phyloP scores from a whole-genome alignment of 2,113 vertebrate species.

The Laterallus jamaicensis region DNA sequence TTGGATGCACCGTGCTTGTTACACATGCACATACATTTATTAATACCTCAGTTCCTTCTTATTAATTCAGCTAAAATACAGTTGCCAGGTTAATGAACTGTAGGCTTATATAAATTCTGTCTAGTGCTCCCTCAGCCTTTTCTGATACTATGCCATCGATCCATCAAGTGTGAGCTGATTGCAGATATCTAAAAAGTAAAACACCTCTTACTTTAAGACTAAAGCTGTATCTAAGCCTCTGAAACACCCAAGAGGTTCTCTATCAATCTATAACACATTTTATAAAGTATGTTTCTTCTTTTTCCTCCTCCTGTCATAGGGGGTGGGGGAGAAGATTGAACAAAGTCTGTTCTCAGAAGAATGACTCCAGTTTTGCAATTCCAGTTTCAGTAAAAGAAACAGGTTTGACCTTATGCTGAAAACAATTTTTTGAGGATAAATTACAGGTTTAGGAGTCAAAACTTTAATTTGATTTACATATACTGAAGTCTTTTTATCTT shows the following conservation, averaged over 20 bases:
- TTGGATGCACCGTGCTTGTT: not conserved
- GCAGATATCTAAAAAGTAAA: not conserved
- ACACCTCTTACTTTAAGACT: not conserved
- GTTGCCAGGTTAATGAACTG: not conserved
- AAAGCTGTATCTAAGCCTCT: not conserved
- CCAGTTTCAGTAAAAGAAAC: not conserved
- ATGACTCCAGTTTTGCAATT: not conserved
- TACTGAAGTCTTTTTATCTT: not conserved
- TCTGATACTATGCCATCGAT: not conserved
- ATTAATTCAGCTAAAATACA: not conserved
- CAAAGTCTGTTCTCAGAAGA: not conserved
- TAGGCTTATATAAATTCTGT: not conserved
- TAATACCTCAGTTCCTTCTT: not conserved
- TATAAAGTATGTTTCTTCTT: not conserved
- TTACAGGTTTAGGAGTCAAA: not conserved
- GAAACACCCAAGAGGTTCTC: not conserved
- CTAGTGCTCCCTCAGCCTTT: not conserved
- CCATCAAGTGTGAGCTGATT: not conserved
- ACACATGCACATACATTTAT: not conserved
- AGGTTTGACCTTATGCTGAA: not conserved
- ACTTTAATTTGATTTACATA: not conserved
- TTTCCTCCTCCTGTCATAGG: not conserved
- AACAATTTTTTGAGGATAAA: not conserved
- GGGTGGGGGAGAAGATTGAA: not conserved
- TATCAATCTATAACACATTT: not conserved